phyloP scores from a whole-genome alignment of 2,797 vertebrate species.

The Simalia tracyae region DNA sequence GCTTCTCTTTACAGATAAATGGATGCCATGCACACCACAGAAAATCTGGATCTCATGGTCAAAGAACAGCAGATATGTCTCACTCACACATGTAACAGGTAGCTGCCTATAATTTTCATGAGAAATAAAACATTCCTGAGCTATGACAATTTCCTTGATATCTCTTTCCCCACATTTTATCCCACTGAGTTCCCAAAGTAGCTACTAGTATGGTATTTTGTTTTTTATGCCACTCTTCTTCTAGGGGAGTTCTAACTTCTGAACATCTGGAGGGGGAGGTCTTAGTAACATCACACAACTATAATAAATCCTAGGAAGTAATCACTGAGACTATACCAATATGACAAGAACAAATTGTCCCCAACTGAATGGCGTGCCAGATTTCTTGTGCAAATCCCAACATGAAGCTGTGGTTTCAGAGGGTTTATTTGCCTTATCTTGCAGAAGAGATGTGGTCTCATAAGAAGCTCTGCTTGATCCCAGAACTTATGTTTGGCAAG shows the following conservation, averaged over 20 bases:
- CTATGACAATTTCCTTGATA: neutral
- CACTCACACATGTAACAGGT: neutral
- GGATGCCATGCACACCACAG: neutral
- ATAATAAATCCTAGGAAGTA: constrained; percentile 19
- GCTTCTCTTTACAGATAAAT: neutral
- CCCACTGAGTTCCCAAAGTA: neutral
- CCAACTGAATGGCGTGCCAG: neutral
- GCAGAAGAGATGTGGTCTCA: neutral
- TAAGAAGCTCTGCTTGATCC: constrained; percentile 20
- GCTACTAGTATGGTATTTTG: neutral
- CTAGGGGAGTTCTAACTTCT: neutral
- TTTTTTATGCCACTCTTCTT: neutral
- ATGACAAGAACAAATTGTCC: neutral
- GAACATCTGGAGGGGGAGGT: neutral
- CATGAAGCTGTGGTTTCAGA: neutral
- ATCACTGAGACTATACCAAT: neutral
- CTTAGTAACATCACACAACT: neutral
- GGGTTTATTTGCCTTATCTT: constrained; percentile 23
- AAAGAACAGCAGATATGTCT: neutral
- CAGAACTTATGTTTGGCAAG: neutral
- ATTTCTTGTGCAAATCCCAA: constrained; percentile 39
- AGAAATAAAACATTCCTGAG: neutral
- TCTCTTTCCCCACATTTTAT: neutral
- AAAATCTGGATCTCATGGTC: neutral
- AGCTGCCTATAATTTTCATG: neutral